Conservation (phyloP, 1,140 invertebrate genomes). For the Drosophila erecta region DNA sequence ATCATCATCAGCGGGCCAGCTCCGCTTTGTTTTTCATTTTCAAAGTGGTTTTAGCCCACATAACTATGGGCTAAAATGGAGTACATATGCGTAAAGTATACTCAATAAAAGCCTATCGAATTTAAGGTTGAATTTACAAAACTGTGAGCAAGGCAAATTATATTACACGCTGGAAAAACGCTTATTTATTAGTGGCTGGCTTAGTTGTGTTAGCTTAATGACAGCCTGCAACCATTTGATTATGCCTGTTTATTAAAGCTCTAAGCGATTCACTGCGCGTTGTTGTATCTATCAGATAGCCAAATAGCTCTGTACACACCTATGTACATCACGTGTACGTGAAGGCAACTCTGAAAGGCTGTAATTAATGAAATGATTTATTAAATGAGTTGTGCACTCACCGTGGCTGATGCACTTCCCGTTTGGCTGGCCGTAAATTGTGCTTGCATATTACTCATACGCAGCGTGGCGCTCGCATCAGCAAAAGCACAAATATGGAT, state of each 20-base stretch:
- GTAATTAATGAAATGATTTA: slow-evolving; percentile 77
- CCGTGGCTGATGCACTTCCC: slow-evolving; percentile 22
- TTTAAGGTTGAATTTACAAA: neutral
- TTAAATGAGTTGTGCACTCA: slow-evolving; percentile 61
- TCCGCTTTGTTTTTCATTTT: slow-evolving; percentile 17
- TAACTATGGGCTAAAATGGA: neutral
- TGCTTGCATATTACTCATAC: slow-evolving; percentile 48
- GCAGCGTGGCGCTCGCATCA: slow-evolving; percentile 7
- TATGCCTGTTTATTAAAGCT: too few species aligned
- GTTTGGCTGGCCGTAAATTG: slow-evolving; percentile 21
- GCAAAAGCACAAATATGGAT: neutral
- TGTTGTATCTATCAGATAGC: too few species aligned
- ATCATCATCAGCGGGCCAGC: slow-evolving; percentile 23
- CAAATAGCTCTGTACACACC: too few species aligned
- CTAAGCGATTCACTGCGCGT: too few species aligned
- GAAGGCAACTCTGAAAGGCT: neutral
- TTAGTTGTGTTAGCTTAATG: too few species aligned
- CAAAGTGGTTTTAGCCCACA: slow-evolving; percentile 25
- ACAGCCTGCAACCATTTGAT: too few species aligned
- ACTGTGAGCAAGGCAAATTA: too few species aligned
- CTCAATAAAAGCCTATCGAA: neutral
- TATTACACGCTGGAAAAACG: too few species aligned
- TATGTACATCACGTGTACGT: neutral
- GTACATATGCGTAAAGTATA: neutral
- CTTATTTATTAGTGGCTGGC: too few species aligned